Evolutionary conservation across 2,888 invertebrate genomes (phyloP).

Genomic region (Sinhomidia bicolor): DNA sequence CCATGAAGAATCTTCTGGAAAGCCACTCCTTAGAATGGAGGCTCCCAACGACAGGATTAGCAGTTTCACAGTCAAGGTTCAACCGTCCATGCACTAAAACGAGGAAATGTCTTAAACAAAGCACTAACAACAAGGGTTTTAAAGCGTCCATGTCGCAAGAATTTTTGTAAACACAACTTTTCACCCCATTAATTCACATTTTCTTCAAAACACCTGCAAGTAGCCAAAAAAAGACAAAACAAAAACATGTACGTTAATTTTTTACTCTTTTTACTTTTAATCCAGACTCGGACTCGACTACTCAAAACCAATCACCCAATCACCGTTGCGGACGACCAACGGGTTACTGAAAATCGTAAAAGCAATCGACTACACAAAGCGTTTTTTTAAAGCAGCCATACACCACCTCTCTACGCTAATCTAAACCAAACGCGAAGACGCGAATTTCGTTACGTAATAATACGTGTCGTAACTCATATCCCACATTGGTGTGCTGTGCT

Average conservation of each 20-base stretch:
- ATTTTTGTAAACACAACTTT: constrained; percentile 40
- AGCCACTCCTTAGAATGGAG: constrained; percentile 75
- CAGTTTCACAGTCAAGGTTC: constrained; percentile 73
- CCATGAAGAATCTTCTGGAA: constrained; percentile 81
- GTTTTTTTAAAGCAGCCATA: no score
- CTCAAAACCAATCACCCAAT: no score
- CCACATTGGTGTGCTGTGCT: no score
- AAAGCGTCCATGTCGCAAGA: constrained; percentile 77
- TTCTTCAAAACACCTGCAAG: constrained; percentile 40
- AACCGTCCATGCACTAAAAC: constrained; percentile 72
- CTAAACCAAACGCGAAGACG: no score
- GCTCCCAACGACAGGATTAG: constrained; percentile 73
- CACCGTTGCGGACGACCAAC: no score
- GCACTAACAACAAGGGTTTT: constrained; percentile 69
- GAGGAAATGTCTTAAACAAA: constrained; percentile 68
- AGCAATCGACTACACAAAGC: no score
- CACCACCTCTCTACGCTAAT: no score
- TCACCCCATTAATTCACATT: constrained; percentile 75
- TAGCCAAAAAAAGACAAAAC: constrained; percentile 25
- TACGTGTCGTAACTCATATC: no score
- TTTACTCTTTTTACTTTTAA: no score
- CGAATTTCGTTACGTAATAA: no score
- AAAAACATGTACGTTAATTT: not conserved
- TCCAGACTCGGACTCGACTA: no score
- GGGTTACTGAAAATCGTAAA: no score